Evolutionary conservation across 2,888 invertebrate genomes (phyloP).

Genomic region (Nomada ruficornis): DNA sequence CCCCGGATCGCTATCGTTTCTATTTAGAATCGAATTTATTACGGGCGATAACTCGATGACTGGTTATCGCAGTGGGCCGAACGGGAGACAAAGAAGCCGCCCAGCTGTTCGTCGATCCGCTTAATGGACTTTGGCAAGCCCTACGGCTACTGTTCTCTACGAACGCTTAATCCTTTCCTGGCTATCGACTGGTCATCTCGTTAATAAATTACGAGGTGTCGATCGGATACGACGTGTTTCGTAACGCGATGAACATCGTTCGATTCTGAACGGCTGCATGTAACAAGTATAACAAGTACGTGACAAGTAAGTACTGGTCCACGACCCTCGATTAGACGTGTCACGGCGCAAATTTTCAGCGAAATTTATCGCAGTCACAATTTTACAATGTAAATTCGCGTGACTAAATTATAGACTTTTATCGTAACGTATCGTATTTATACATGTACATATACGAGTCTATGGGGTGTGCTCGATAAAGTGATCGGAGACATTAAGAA

Average conservation of each 20-base stretch:
- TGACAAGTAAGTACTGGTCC: background rate
- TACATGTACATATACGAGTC: too few relatives aligned
- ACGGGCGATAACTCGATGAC: constrained; percentile 59
- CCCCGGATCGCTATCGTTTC: constrained; percentile 31
- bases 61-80: constrained; percentile 45
- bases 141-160: constrained; percentile 51
- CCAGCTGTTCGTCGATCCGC: constrained; percentile 58
- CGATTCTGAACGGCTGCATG: constrained; percentile 11
- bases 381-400: too few relatives aligned
- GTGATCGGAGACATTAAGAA: too few relatives aligned
- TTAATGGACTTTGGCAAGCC: constrained; percentile 66
- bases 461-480: too few relatives aligned
- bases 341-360: background rate
- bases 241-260: constrained; percentile 28
- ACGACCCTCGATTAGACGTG: background rate
- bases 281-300: background rate
- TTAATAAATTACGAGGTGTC: constrained; percentile 66
- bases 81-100: constrained; percentile 60
- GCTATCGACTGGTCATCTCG: constrained; percentile 62
- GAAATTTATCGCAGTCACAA: too few relatives aligned
- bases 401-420: too few relatives aligned
- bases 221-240: constrained; percentile 42
- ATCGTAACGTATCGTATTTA: too few relatives aligned
- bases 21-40: constrained; percentile 49
- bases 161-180: constrained; percentile 51